Conservation (phyloP, 2,888 invertebrate species). For the Fragum sueziense region DNA sequence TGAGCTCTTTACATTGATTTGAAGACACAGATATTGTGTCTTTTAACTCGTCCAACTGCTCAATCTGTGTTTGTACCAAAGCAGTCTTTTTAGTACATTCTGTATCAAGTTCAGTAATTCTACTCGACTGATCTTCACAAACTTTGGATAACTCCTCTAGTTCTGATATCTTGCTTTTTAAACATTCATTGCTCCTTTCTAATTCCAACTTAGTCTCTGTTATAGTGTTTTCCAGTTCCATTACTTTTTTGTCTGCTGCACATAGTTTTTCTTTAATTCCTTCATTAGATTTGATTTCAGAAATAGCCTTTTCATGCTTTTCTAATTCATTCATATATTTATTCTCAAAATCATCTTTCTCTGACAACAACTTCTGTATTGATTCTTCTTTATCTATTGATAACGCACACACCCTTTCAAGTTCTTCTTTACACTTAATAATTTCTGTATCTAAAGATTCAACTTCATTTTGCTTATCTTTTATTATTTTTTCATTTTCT, state of each 20-base stretch:
- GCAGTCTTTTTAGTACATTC: background rate
- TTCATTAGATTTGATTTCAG: conserved; percentile 19
- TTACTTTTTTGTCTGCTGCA: background rate
- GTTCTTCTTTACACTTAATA: background rate
- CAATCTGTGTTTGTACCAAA: background rate
- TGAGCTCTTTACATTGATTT: conserved; percentile 37
- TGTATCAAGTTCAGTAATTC: conserved; percentile 4
- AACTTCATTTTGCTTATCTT: background rate
- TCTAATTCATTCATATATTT: background rate
- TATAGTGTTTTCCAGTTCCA: background rate
- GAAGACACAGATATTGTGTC: conserved; percentile 23
- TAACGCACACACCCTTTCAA: background rate
- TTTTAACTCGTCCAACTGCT: conserved; percentile 31
- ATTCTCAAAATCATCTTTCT: background rate
- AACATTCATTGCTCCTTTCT: background rate
- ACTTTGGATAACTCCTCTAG: background rate
- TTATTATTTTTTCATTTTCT: background rate
- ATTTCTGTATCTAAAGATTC: background rate
- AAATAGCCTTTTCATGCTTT: conserved; percentile 16
- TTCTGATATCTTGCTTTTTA: background rate
- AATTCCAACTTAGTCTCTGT: background rate
- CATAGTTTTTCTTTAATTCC: conserved; percentile 23
- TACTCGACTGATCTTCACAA: background rate
- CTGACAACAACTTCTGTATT: background rate
- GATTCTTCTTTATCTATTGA: background rate